Base-by-base conservation (phyloP, 2,888 invertebrate species). In the Polyommatus icarus region DNA sequence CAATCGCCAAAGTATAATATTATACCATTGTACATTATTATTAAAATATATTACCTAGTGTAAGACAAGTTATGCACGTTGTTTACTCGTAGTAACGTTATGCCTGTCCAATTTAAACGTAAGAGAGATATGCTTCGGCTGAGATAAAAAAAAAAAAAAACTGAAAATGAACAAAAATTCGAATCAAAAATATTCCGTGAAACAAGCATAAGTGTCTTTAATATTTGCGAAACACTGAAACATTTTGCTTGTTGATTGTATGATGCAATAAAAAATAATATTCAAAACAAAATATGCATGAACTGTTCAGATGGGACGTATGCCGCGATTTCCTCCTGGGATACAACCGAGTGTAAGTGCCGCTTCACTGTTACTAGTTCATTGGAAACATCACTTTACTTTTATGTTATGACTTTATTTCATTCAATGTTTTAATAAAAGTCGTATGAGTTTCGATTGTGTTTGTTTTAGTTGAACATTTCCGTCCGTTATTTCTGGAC, bases 221-320 rank as follows among this genome's bases (percentile, higher is more conserved):
- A 67, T 67, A 67, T 67, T 75, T 24, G 50, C 29, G 29, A 75
- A 75, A 75, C 54, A 75, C 50, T 75, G 75, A 46, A 75, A 50
- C 75, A 54, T 75, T 50, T 29, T 54, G 75, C 54, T 75, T 75
- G 75, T 75, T 75, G 75, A 75, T 75, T 75, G 75, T 75, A 75
- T 75, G 75, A 75, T 75, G 50, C 54, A 75, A 75, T 75, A 75
- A 75, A 75, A 75, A 75, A 54, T 75, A 75, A 75, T 75, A 75
- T 75, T 75, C 75, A 54, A 75, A 75, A 75, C 75, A 75, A 75
- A 75, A 75, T 75, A 75, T 75, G 75, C 75, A 75, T 75, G 75
- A 75, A 75, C 50, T 75, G 75, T 75, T 75, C 75, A 54, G 46
- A 75, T 75, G 18, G 75, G 75, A 75, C 75, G 75, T 75, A 75